Evolutionary conservation across 2,797 vertebrate genomes (phyloP).

Genomic region (Oceanodroma leucorhoa): DNA sequence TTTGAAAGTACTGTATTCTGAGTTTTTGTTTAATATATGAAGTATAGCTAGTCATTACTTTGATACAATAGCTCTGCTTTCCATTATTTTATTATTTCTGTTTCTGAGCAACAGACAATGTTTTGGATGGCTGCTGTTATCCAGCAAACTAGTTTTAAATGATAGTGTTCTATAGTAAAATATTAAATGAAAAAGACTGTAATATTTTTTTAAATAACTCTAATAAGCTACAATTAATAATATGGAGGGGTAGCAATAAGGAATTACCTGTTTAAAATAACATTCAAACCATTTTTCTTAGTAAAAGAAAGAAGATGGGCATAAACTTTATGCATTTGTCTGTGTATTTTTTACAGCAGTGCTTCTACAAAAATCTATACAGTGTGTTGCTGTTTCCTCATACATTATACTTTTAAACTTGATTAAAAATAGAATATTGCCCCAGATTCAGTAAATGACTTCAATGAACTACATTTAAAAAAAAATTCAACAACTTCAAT

Average conservation of each 20-base stretch:
- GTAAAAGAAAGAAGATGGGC: neutral
- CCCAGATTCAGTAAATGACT: conserved; percentile 20
- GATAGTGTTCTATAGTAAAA: neutral
- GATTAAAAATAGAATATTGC: conserved; percentile 35
- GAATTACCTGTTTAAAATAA: conserved; percentile 36
- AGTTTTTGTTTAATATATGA: neutral
- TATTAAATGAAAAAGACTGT: conserved; percentile 1
- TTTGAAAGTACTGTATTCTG: neutral
- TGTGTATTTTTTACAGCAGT: neutral
- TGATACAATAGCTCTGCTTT: neutral
- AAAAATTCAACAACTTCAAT: neutral
- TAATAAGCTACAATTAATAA: conserved; percentile 62
- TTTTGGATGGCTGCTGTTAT: neutral
- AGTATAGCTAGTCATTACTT: neutral
- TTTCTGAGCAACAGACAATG: neutral
- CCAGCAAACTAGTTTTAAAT: neutral
- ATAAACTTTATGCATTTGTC: neutral
- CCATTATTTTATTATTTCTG: neutral
- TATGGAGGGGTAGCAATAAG: neutral
- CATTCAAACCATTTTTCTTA: conserved; percentile 5
- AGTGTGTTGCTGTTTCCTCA: neutral
- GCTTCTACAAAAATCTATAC: neutral
- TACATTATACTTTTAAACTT: neutral
- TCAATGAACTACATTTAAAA: neutral
- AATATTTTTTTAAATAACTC: conserved; percentile 47